Evolutionary conservation across 2,888 invertebrate species (phyloP), one percentile per base, ranked within the genome.

Genomic region (Nymphalis polychloros): DNA sequence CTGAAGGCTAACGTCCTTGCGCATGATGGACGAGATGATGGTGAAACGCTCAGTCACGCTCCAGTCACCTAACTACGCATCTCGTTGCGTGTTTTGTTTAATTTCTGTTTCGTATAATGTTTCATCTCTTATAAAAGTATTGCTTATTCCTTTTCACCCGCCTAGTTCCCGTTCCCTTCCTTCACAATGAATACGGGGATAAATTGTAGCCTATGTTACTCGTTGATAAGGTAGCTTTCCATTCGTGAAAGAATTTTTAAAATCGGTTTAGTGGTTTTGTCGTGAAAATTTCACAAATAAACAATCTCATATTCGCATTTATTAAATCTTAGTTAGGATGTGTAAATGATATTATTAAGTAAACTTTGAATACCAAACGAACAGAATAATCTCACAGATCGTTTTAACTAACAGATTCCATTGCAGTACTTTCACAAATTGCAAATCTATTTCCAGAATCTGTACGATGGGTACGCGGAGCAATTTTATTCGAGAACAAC

Each of bases 11-110:
- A 63, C 55, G 59, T 57, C 63, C 62, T 61, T 61, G 60, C 19
- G 31, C 68, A 35, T 59, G 59, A 49, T 48, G 48, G 46, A 48
- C 55, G 62, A 63, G 66, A 63, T 57, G 67, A 67, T 46, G 60
- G 67, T 55, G 63, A 70, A 70, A 67, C 63, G 66, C 62, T 52
- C 27, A 50, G 69, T 63, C 63, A 66, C 66, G 69, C 66, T 41
- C 31, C 49, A 49, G 55, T 31, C 31, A 55, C n/a, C 35, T 13
- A 47, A 19, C 53, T 31, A 19, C 63, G 66, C 55, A 23, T 62
- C 48, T 41, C 10, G 49, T 27, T 59, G 67, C 69, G 60, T 63
- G 69, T 59, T 8, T n/a, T 64, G 20, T 64, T 53, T 46, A 47
- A 53, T 55, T 66, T 60, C 31, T 61, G 66, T 66, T 61, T 53